Evolutionary conservation across 2,888 invertebrate species (phyloP), one percentile per base, ranked within the genome.

Genomic region (Leptura quadrifasciata): DNA sequence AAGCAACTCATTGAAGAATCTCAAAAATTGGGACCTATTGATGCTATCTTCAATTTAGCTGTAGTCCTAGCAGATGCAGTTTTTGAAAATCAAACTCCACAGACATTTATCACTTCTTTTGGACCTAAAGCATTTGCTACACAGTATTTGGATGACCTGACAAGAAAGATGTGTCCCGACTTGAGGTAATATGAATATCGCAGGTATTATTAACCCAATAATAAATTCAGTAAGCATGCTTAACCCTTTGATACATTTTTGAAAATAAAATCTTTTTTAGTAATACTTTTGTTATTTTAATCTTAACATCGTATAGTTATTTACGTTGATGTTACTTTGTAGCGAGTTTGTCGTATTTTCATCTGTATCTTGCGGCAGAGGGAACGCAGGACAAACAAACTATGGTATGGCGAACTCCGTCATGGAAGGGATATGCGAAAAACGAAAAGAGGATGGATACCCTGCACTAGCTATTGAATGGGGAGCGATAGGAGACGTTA

Each of bases 401-500:
- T 97, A 97, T 87, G 97, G 96, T 27, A 94, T 95, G 91, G 94
- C 96, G 58, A 98, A 97, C 90, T 96, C 96, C 0, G 92, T 95
- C 4, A 96, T 97, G 96, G 97, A 97, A 88, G 92, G 96, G 80
- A 93, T 97, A 81, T 95, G 95, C 86, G 97, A 96, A 88, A 90
- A 91, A 84, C 92, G 96, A 79, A 91, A 91, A 84, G 89, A 88
- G 72, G 93, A 93, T 8, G 95, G 95, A 0, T 90, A 94, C 0
- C 95, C 96, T 0, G 97, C 92, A 0, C 88, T 96, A 76, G 97
- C 97, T 1, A 93, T 98, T 9, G 96, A 98, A 87, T 98, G 97
- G 97, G 97, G 98, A 52, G 97, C 97, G 47, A 92, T 98, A 70
- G 98, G 97, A 69, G 97, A 98, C 89, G 95, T 95, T 72, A 94